Evolutionary conservation across 92 coral and sea anemone species (phyloP).

Genomic region (Zoanthus sociatus): DNA sequence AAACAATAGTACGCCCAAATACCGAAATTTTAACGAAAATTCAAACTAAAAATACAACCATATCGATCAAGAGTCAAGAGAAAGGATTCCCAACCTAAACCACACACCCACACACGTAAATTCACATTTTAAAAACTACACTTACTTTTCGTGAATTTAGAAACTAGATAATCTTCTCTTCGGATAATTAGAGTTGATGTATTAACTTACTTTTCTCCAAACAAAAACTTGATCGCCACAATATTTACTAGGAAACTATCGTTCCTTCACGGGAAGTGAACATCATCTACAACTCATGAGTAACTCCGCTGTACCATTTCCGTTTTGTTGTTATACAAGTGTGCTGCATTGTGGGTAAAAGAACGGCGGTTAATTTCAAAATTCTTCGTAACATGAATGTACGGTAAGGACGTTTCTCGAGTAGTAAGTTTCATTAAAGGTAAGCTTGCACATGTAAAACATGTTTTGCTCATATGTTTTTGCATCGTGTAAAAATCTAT

Average conservation of each 20-base stretch:
- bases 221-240: neutral
- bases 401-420: neutral
- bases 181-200: neutral
- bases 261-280: constrained; percentile 20
- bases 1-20: no score
- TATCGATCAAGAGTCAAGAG: no score
- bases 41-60: no score
- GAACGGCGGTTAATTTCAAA: constrained; percentile 37
- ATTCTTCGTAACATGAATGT: no score
- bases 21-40: no score
- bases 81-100: no score
- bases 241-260: no score
- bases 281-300: neutral
- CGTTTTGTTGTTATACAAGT: neutral
- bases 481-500: no score
- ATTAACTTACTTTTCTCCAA: neutral
- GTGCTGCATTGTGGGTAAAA: constrained; percentile 28
- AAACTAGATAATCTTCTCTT: neutral
- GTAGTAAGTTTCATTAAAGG: no score
- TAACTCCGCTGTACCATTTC: constrained; percentile 38
- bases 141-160: neutral
- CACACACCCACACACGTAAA: no score
- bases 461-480: no score
- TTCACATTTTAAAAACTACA: neutral
- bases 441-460: no score